Percentiles rank a stretch among this genome's conserved stretches.
Evolutionary conservation across 2,888 invertebrate genomes (phyloP).

Genomic region (Folsomia candida): DNA sequence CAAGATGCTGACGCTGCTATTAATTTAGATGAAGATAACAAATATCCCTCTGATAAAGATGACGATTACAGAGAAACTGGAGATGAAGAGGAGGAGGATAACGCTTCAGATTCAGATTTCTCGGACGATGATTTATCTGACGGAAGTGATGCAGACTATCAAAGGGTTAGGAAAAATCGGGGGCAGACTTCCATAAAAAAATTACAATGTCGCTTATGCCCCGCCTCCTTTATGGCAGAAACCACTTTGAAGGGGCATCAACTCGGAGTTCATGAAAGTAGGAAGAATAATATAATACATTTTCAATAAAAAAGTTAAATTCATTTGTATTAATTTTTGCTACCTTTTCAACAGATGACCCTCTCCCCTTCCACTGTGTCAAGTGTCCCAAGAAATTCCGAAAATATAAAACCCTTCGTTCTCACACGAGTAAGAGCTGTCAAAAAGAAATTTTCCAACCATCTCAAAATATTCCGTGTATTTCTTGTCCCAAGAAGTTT

Average conservation of each 20-base stretch:
- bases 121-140: neutral
- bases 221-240: no score
- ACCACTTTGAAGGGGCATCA: neutral
- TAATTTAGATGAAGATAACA: neutral
- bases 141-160: neutral
- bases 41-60: neutral
- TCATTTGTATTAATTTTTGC: neutral
- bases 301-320: conserved; percentile 1
- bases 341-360: conserved; percentile 8
- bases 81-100: neutral
- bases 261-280: neutral
- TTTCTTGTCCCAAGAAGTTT: neutral
- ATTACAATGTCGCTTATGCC: no score
- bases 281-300: neutral
- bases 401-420: neutral
- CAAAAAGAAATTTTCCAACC: no score
- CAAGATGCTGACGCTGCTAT: no score
- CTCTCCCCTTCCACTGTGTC: conserved; percentile 9
- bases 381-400: neutral
- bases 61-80: neutral
- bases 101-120: neutral
- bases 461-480: neutral
- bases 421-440: neutral
- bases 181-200: no score
- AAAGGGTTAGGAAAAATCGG: no score